phyloP scores from a whole-genome alignment of 2,888 invertebrate species.

The Cheilosia vulpina region DNA sequence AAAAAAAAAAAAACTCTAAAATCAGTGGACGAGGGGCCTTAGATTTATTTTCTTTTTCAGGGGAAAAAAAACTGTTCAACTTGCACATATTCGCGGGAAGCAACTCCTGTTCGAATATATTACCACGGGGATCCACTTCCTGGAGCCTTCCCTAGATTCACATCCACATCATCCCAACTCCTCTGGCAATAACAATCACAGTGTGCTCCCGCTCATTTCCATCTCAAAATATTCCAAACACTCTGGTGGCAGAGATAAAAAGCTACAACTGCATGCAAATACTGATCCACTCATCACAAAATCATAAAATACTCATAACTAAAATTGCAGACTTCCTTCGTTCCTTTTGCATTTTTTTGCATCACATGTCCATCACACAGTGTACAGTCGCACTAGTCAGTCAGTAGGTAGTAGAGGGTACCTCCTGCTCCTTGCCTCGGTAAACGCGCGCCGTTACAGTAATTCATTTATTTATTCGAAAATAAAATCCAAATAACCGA shows the following conservation, averaged over 20 bases:
- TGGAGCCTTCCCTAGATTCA: no score
- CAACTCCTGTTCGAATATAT: no score
- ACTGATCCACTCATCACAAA: slow-evolving; percentile 48
- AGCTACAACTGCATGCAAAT: slow-evolving; percentile 26
- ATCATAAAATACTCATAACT: slow-evolving; percentile 54
- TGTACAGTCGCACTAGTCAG: neutral
- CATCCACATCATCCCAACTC: neutral
- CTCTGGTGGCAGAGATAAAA: slow-evolving; percentile 4
- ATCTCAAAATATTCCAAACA: slow-evolving; percentile 48
- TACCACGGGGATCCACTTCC: no score
- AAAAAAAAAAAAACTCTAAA: no score
- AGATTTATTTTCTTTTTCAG: no score
- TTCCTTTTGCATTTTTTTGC: neutral
- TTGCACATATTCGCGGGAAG: no score
- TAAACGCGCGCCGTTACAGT: slow-evolving; percentile 28
- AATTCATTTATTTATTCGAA: slow-evolving; percentile 72
- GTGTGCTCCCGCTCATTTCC: slow-evolving; percentile 13
- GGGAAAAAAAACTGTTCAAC: no score
- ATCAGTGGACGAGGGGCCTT: no score
- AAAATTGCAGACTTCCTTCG: neutral
- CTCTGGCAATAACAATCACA: slow-evolving; percentile 42
- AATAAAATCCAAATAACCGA: slow-evolving; percentile 58
- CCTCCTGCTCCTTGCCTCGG: neutral
- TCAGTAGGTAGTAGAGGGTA: neutral
- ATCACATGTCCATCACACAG: slow-evolving; percentile 2